phyloP scores from a whole-genome alignment of 2,888 invertebrate species.

The Amphipoea lucens region DNA sequence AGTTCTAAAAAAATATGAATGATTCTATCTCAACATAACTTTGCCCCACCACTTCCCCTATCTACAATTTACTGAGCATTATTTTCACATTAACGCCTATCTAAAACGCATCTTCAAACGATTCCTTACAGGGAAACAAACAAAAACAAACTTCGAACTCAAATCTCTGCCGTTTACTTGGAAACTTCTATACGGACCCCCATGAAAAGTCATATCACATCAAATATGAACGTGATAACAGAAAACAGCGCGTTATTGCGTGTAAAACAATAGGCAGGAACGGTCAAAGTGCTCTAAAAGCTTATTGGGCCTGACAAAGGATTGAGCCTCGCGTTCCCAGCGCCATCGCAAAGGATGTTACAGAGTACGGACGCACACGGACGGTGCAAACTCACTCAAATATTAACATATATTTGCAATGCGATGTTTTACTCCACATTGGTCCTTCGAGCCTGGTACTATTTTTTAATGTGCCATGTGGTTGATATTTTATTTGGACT shows the following conservation, averaged over 20 bases:
- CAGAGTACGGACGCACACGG: conserved; percentile 31
- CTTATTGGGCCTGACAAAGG: conserved; percentile 67
- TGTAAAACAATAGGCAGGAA: conserved; percentile 46
- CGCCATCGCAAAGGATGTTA: conserved; percentile 42
- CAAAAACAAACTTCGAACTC: conserved; percentile 47
- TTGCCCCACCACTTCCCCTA: conserved; percentile 31
- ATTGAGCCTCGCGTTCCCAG: conserved; percentile 54
- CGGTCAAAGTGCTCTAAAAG: conserved; percentile 63
- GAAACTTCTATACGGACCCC: conserved; percentile 32
- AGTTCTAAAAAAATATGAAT: not conserved
- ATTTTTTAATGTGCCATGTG: conserved; percentile 9
- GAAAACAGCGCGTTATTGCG: conserved; percentile 54
- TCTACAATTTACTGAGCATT: conserved; percentile 60
- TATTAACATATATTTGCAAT: conserved; percentile 58
- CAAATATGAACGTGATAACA: conserved; percentile 61
- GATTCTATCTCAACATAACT: conserved; percentile 26
- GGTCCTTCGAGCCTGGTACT: conserved; percentile 32
- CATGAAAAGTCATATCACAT: conserved; percentile 55
- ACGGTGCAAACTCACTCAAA: conserved; percentile 59
- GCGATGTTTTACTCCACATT: conserved; percentile 42
- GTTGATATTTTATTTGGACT: conserved; percentile 13
- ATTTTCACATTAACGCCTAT: conserved; percentile 57
- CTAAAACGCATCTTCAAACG: conserved; percentile 45
- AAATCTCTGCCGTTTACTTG: conserved; percentile 42
- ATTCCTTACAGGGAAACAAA: conserved; percentile 33